Evolutionary conservation across 2,113 vertebrate genomes (phyloP).

Genomic region (Leuciscus idus): DNA sequence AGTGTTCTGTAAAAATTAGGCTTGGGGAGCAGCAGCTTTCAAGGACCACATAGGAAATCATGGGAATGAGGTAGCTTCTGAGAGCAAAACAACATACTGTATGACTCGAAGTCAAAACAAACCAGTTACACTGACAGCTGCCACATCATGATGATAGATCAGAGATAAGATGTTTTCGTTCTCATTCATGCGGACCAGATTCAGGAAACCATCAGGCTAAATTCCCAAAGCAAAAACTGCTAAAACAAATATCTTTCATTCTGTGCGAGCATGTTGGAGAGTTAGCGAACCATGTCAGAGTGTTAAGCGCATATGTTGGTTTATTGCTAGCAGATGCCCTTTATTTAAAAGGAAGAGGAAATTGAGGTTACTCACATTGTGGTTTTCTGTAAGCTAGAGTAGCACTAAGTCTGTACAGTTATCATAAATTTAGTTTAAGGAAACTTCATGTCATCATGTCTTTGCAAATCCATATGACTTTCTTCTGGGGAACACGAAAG

Average conservation of each 20-base stretch:
- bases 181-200: background rate
- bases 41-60: background rate
- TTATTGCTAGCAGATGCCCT: conserved; percentile 56
- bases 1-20: conserved; percentile 10
- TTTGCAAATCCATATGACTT: background rate
- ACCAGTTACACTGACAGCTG: background rate
- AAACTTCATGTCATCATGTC: background rate
- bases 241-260: conserved; percentile 27
- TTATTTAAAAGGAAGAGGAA: conserved; percentile 42
- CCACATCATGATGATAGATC: background rate
- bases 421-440: background rate
- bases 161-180: background rate
- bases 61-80: background rate
- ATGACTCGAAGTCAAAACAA: background rate
- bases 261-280: background rate
- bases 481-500: background rate
- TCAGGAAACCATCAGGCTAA: conserved; percentile 9
- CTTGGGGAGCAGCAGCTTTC: background rate
- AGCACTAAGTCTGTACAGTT: background rate
- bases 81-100: background rate
- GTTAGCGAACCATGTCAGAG: background rate
- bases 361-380: background rate
- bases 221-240: background rate
- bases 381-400: background rate
- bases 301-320: conserved; percentile 1